Conservation (phyloP, 2,113 vertebrate species). For the Pelmatolapia mariae region DNA sequence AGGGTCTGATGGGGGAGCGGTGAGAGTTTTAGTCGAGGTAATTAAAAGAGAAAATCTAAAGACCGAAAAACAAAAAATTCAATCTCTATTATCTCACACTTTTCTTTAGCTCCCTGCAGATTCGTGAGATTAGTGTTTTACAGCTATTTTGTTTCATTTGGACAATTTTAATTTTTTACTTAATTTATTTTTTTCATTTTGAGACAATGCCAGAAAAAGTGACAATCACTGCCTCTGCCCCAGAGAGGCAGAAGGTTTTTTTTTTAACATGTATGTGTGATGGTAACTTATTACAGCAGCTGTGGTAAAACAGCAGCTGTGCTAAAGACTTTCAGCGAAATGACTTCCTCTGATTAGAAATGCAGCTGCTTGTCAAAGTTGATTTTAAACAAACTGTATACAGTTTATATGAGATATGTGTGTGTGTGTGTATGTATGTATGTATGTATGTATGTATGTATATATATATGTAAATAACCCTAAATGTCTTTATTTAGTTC, state of each 20-base stretch:
- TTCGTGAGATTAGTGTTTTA: not conserved
- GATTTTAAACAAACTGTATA: too few species aligned
- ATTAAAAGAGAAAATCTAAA: not conserved
- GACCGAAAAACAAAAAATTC: not conserved
- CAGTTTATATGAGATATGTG: too few species aligned
- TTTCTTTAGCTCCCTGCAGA: not conserved
- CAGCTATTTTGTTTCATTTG: not conserved
- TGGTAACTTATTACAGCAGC: not conserved
- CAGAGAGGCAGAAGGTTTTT: not conserved
- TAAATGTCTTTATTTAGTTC: too few species aligned
- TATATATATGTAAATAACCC: too few species aligned
- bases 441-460: too few species aligned
- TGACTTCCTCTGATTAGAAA: not conserved
- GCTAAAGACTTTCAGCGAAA: not conserved
- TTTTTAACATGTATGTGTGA: not conserved
- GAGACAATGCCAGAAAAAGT: not conserved
- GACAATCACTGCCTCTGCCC: not conserved
- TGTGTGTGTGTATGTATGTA: too few species aligned
- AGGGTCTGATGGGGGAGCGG: not conserved
- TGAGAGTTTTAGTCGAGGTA: not conserved
- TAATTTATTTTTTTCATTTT: not conserved
- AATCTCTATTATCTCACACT: not conserved
- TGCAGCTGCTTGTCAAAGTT: not conserved
- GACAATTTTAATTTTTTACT: not conserved
- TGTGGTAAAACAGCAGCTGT: not conserved